These are phyloP conservation scores for Cryptops parisi DNA, from an alignment of 2,888 invertebrate species.

Conservation along the genomic window DNA sequence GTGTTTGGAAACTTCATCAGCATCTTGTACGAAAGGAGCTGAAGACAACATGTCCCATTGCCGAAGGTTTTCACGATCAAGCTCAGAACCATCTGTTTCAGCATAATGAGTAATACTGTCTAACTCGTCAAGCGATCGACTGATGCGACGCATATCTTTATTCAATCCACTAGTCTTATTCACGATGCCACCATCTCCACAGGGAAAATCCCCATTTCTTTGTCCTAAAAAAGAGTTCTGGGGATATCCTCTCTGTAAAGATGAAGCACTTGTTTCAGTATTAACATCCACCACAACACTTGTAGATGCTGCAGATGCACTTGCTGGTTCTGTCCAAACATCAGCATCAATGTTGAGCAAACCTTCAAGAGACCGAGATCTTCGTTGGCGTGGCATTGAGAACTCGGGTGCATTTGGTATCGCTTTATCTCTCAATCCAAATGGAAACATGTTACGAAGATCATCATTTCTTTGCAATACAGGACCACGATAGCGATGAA, in stretches of 20 bases:
- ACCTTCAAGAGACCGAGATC: constrained; percentile 45
- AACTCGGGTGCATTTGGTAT: constrained; percentile 17
- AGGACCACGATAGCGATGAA: background rate
- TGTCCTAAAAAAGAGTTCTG: constrained; percentile 8
- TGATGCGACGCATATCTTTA: background rate
- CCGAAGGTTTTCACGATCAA: constrained; percentile 69
- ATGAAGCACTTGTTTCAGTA: background rate
- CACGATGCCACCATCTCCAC: background rate
- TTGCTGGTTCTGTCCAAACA: background rate
- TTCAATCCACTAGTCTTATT: background rate
- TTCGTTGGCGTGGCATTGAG: constrained; percentile 29
- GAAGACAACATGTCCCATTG: constrained; percentile 83
- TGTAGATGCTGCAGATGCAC: background rate
- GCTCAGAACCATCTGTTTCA: constrained; percentile 23
- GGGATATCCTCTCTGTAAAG: background rate
- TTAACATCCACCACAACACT: background rate
- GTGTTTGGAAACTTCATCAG: too few species aligned
- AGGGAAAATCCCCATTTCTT: background rate
- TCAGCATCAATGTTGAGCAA: constrained; percentile 33
- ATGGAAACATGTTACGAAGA: constrained; percentile 32
- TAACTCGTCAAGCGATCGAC: constrained; percentile 13
- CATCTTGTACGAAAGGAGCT: too few species aligned
- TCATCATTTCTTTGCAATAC: constrained; percentile 15
- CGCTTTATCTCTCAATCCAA: constrained; percentile 12
- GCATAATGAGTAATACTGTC: background rate